Percentiles rank a stretch among this genome's conserved stretches.
Conservation (phyloP, 2,888 invertebrate genomes). For the Ophion slaviceki region DNA sequence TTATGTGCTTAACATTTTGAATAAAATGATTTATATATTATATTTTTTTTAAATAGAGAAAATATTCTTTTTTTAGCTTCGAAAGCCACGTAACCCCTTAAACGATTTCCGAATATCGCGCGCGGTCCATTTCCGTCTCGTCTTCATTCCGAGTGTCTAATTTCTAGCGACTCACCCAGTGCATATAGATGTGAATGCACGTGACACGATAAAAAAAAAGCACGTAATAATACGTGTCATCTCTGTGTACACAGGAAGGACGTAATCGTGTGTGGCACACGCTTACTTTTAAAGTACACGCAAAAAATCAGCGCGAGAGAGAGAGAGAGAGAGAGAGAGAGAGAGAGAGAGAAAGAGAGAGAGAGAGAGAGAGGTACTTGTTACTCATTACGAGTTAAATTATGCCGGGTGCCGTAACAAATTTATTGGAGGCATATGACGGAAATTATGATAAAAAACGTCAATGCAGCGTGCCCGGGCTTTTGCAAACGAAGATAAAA, state of each 20-base stretch:
- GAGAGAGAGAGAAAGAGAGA: constrained; percentile 5
- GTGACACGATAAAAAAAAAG: constrained; percentile 33
- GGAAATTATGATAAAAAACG: constrained; percentile 71
- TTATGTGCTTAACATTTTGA: too few species aligned
- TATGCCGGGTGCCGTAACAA: constrained; percentile 74
- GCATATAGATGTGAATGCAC: background rate
- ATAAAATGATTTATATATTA: too few species aligned
- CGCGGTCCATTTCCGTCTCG: too few species aligned
- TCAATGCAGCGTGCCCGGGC: constrained; percentile 43
- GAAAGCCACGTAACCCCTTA: too few species aligned
- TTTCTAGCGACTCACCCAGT: too few species aligned
- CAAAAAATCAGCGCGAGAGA: constrained; percentile 46
- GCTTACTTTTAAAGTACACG: constrained; percentile 17
- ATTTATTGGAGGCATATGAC: constrained; percentile 77
- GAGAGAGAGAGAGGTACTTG: constrained; percentile 46
- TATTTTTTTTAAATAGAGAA: too few species aligned
- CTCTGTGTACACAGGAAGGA: constrained; percentile 26
- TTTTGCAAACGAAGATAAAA: constrained; percentile 2
- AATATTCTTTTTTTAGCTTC: too few species aligned
- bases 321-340: constrained; percentile 14
- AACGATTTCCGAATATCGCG: too few species aligned
- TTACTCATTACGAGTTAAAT: constrained; percentile 70
- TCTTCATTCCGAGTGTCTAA: too few species aligned
- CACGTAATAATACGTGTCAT: constrained; percentile 16
- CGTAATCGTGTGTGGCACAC: constrained; percentile 43